These are phyloP conservation scores for Ophioninae sp. DNA, from an alignment of 2,888 invertebrate species.

Conservation along the genomic window DNA sequence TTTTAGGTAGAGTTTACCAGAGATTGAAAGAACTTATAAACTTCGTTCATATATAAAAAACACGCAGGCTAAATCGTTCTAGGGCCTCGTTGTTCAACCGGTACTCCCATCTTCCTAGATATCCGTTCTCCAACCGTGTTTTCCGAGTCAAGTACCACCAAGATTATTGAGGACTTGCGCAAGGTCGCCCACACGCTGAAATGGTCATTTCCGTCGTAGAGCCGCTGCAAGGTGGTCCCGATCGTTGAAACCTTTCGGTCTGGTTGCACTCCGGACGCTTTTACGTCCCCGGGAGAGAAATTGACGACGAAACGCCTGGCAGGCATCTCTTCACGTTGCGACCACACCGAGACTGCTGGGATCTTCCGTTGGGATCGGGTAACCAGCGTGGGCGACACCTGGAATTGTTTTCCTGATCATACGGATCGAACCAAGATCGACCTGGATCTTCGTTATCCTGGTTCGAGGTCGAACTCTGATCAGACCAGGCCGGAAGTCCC, in stretches of 20 bases:
- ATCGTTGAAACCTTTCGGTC: constrained; percentile 75
- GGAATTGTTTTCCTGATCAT: constrained; percentile 68
- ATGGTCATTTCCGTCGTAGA: background rate
- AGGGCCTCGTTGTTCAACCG: background rate
- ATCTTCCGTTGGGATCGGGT: background rate
- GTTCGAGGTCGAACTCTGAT: background rate
- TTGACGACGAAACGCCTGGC: constrained; percentile 62
- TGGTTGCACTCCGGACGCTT: constrained; percentile 72
- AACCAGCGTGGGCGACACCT: constrained; percentile 74
- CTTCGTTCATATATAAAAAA: background rate
- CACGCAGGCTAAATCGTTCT: background rate
- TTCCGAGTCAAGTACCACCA: constrained; percentile 20
- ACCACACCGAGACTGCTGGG: constrained; percentile 3
- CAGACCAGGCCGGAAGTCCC: background rate
- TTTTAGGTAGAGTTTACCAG: constrained; percentile 13
- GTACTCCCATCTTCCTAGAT: background rate
- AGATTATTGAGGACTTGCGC: constrained; percentile 69
- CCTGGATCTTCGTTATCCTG: background rate
- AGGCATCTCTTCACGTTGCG: background rate
- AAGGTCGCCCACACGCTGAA: constrained; percentile 76
- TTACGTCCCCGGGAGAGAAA: constrained; percentile 76
- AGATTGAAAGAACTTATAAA: constrained; percentile 18
- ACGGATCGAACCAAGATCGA: background rate
- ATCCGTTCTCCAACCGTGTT: constrained; percentile 1
- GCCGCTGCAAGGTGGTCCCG: constrained; percentile 76